These are phyloP conservation scores for Galemys pyrenaicus DNA, from an alignment of 2,113 vertebrate species.

Conservation along the genomic window DNA sequence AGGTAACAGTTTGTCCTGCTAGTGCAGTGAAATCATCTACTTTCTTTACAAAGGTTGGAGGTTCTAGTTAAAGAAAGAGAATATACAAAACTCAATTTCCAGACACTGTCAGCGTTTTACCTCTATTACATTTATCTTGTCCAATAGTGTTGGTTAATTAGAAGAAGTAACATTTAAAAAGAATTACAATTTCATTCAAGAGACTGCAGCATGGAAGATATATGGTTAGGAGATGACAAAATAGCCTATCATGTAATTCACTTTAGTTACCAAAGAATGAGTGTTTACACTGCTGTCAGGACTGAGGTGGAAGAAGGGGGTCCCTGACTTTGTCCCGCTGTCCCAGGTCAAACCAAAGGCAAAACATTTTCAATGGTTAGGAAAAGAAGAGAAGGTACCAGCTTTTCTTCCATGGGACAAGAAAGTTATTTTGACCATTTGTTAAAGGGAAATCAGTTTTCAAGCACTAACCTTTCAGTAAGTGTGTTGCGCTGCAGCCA, in stretches of 20 bases:
- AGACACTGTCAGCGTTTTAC: not conserved
- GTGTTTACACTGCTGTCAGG: not conserved
- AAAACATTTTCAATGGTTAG: constrained; percentile 60
- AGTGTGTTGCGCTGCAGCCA: constrained; percentile 89
- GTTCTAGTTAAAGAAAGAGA: constrained; percentile 88
- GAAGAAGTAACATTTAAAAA: constrained; percentile 50
- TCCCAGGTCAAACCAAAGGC: constrained; percentile 35
- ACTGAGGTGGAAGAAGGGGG: not conserved
- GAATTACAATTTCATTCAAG: constrained; percentile 25
- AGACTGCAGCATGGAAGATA: constrained; percentile 44
- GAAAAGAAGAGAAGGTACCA: not conserved
- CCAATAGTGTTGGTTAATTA: not conserved
- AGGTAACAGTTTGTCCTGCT: constrained; percentile 90
- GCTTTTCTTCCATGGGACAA: not conserved
- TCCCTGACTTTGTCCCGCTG: not conserved
- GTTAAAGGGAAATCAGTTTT: not conserved
- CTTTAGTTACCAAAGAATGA: constrained; percentile 2
- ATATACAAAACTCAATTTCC: constrained; percentile 49
- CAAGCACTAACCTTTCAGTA: constrained; percentile 95
- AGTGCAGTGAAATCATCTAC: constrained; percentile 93
- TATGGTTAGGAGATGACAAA: not conserved
- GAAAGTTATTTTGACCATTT: not conserved
- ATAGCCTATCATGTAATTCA: not conserved
- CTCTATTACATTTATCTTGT: not conserved
- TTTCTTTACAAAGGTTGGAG: constrained; percentile 95